A percentile compares a stretch with the other conserved stretches of the same genome.
Conservation (phyloP, 2,113 vertebrate species). For the Esox niger region DNA sequence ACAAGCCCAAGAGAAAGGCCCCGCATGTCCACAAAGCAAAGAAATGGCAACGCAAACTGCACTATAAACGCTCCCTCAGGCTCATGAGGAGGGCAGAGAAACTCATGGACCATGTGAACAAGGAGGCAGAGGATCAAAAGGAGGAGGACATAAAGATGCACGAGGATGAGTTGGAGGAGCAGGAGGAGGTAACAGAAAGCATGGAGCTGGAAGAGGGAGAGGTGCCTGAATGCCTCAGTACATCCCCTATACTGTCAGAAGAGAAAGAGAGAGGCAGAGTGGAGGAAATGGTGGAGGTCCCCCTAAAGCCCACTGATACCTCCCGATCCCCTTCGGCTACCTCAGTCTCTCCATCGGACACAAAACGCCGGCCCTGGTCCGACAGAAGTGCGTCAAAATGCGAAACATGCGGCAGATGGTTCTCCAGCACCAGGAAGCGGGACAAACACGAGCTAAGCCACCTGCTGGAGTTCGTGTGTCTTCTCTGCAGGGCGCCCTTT, state of each 20-base stretch:
- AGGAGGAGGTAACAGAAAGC: conserved; percentile 22
- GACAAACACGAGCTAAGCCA: conserved; percentile 84
- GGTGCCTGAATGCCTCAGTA: conserved; percentile 5
- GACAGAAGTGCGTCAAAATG: conserved; percentile 77
- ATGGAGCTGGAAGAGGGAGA: conserved; percentile 24
- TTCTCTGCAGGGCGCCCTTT: conserved; percentile 72
- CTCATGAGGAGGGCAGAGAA: conserved; percentile 75
- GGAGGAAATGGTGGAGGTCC: conserved; percentile 31
- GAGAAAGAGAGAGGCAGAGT: conserved; percentile 35
- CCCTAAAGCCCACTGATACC: conserved; percentile 37
- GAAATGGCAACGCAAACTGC: conserved; percentile 76
- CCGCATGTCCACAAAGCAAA: conserved; percentile 75
- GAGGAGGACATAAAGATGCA: conserved; percentile 32
- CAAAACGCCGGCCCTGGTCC: conserved; percentile 62
- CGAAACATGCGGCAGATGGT: conserved; percentile 80
- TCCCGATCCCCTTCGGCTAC: conserved; percentile 53
- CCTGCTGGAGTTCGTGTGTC: conserved; percentile 75
- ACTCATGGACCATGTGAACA: conserved; percentile 55
- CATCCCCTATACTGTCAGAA: conserved; percentile 8
- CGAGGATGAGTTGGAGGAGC: conserved; percentile 16
- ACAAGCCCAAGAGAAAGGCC: conserved; percentile 85
- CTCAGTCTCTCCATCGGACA: conserved; percentile 51
- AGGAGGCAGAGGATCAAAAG: conserved; percentile 40
- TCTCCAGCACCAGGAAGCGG: conserved; percentile 79
- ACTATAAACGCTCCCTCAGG: conserved; percentile 73